Evolutionary conservation across 53 echinoderm and acorn worm genomes (phyloP), one percentile per base, ranked within the genome.

Genomic region (Temnopleurus reevesii): DNA sequence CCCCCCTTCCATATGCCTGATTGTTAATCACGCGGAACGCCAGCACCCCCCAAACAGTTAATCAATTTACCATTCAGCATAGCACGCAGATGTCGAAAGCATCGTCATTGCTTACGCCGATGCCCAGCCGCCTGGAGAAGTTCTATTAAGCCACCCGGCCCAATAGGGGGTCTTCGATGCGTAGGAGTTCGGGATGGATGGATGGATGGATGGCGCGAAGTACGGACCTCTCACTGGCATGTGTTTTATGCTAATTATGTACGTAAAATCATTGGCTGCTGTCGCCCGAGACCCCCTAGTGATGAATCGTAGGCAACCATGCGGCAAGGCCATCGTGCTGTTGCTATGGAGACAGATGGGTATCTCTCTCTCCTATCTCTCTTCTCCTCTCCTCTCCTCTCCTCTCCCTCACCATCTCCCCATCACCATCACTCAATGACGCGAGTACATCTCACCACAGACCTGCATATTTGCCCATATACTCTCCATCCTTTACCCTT

Each of bases 271-370:
- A 87, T 87, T 87, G 88, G 88, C 35, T 65, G 86, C 53, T 55
- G 55, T 36, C 61, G 86, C 34, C 45, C 49, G 3, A 2, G 51
- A 19, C 28, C 45, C 36, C 41, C 51, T 87, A 53, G 66, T 51
- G 88, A 87, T 87, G 33, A 87, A 87, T 87, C 71, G 33, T 71
- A 87, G 66, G 88, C 88, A 87, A 87, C 88, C 66, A 66, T 34
- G 88, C 66, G 51, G 55, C 88, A 66, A 87, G 88, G 71, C 66
- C 65, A 87, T 46, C 88, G 49, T 87, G 88, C 88, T 66, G 88
- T 87, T 87, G 53, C 88, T 53, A 87, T 64, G 88, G 88, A 34
- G 47, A 87, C 88, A 66, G 71, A 29, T 86, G 61, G 71, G 41
- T 9, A 71, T 45, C 45, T 46, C 10, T 41, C 18, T 33, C 34